Base-by-base conservation (phyloP, 2,888 invertebrate species). In the Rutpela maculata region DNA sequence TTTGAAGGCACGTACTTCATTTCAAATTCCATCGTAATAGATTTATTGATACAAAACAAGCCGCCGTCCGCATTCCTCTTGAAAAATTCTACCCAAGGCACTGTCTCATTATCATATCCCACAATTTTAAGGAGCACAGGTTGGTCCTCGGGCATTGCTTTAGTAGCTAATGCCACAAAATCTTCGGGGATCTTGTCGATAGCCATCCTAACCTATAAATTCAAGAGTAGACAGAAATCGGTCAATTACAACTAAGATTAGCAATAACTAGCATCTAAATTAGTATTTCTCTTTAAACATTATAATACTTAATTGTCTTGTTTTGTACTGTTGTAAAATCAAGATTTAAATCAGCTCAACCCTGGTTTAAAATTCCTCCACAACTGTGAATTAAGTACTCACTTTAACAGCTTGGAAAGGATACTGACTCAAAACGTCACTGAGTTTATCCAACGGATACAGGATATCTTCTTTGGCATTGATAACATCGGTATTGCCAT, bases 31-130 rank as follows among this genome's bases (percentile, higher is more conserved):
- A 94, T 90, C 50, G 91, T 89, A 63, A 96, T 92, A 15, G 93
- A 92, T 85, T 93, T 93, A 88, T 95, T 95, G 77, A 96, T 93
- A 75, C 93, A 94, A 84, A 92, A 93, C 78, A 95, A 90, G 43
- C 92, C 91, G 84, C 93, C 92, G 81, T 92, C 92, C 70, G 93
- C 91, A n/a, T 79, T 78, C 84, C 95, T 92, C 84, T 93, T 94
- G 89, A 94, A 95, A 71, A 96, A 91, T 86, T 94, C 95, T 0
- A 95, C 94, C 75, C 92, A 85, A 7, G 92, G 91, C 11, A 89
- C 82, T 22, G 86, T 84, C 67, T 84, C 86, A 81, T 84, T 81
- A n/a, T 83, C 84, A n/a, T 83, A 80, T 43, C 80, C 81, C 0
- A 90, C 83, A 7, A 91, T 86, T 83, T 91, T 91, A 15, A 91